These are phyloP conservation scores for Sminthurinus aureus DNA, from an alignment of 2,888 invertebrate species.

Conservation along the genomic window DNA sequence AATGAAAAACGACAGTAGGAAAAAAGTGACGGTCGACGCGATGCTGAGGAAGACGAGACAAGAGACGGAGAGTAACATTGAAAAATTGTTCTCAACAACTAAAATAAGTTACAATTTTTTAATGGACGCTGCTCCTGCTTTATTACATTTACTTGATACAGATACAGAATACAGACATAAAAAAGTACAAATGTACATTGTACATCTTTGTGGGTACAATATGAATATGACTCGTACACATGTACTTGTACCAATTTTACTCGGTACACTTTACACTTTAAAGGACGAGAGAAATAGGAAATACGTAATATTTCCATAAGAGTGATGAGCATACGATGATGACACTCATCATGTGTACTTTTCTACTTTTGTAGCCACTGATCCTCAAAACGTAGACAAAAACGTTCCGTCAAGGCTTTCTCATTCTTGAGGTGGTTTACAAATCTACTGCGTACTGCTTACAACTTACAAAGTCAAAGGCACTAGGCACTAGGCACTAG, in stretches of 20 bases:
- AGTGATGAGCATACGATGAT: background rate
- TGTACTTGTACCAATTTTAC: too few species aligned
- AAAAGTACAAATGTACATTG: too few species aligned
- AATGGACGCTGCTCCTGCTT: background rate
- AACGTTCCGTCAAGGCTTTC: too few species aligned
- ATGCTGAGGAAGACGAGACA: background rate
- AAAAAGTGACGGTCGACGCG: constrained; percentile 13
- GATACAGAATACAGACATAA: background rate
- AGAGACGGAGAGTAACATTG: background rate
- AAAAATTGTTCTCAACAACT: constrained; percentile 40
- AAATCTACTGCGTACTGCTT: too few species aligned
- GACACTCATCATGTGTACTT: background rate
- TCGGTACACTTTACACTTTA: too few species aligned
- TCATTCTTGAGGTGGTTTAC: too few species aligned
- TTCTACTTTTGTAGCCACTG: background rate
- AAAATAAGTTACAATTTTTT: constrained; percentile 26
- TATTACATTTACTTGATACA: background rate
- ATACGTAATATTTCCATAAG: background rate
- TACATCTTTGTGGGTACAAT: too few species aligned
- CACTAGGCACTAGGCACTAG: too few species aligned
- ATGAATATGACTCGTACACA: too few species aligned
- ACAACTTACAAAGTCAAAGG: too few species aligned
- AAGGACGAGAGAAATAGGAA: too few species aligned
- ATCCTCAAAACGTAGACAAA: too few species aligned
- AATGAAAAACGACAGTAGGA: constrained; percentile 6